A percentile compares a stretch with the other conserved stretches of the same genome.
phyloP scores from a whole-genome alignment of 2,888 invertebrate genomes.

The Galerucella nymphaeae region DNA sequence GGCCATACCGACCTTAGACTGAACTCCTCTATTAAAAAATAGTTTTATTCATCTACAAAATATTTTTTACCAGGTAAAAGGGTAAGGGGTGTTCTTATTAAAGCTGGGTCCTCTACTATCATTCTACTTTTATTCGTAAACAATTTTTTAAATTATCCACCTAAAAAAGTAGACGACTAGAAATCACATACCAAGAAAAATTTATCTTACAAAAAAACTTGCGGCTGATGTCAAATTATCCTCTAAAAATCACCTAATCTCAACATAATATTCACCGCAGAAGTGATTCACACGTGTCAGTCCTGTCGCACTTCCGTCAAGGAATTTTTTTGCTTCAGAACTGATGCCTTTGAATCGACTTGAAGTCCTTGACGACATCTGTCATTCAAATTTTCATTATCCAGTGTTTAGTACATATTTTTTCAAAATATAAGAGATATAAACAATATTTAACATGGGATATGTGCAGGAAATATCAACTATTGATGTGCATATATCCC shows the following conservation, averaged over 20 bases:
- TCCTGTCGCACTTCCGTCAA: no score
- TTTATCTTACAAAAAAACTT: conserved; percentile 28
- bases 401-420: conserved; percentile 1
- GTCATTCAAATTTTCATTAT: background rate
- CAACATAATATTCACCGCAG: background rate
- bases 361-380: background rate
- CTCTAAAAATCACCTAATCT: background rate
- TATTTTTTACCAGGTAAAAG: no score
- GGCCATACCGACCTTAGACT: no score
- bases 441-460: background rate
- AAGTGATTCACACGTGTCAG: no score
- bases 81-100: no score
- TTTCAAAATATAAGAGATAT: background rate
- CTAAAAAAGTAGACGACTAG: conserved; percentile 35
- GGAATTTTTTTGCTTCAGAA: no score
- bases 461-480: background rate
- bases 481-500: background rate
- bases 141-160: background rate
- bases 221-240: background rate
- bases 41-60: no score
- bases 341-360: no score
- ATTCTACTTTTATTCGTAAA: no score
- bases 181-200: conserved; percentile 34
- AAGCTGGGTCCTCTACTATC: no score
- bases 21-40: no score